Evolutionary conservation across 2,113 vertebrate genomes (phyloP).

Genomic region (Serilophus lunatus): DNA sequence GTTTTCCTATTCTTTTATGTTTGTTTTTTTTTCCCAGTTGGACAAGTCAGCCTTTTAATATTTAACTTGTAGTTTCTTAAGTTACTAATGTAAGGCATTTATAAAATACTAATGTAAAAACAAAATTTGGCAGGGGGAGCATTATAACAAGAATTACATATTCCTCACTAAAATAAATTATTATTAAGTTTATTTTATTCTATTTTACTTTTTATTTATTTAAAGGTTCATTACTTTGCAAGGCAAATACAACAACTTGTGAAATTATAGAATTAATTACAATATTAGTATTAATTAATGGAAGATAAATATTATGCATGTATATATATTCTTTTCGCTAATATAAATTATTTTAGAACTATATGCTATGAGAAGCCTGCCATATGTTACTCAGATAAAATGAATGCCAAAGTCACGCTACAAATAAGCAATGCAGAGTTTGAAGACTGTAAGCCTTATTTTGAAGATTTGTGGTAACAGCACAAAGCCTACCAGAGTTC

Average conservation of each 20-base stretch:
- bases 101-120: background rate
- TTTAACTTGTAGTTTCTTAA: background rate
- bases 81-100: background rate
- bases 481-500: background rate
- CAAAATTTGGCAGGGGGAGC: accelerated
- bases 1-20: background rate
- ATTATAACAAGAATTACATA: background rate
- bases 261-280: background rate
- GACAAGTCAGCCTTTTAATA: background rate
- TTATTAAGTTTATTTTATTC: background rate
- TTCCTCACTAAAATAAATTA: background rate
- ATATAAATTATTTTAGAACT: background rate
- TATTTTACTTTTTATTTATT: background rate
- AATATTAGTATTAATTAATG: background rate
- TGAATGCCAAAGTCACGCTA: background rate
- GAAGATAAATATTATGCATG: background rate
- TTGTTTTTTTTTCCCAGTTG: background rate
- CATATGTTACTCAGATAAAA: background rate
- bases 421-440: background rate
- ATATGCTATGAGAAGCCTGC: background rate
- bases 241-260: background rate
- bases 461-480: background rate
- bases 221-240: background rate
- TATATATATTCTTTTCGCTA: background rate
- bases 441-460: background rate